These are phyloP conservation scores for Leptinotarsa juncta DNA, from an alignment of 2,888 invertebrate species.

Conservation along the genomic window DNA sequence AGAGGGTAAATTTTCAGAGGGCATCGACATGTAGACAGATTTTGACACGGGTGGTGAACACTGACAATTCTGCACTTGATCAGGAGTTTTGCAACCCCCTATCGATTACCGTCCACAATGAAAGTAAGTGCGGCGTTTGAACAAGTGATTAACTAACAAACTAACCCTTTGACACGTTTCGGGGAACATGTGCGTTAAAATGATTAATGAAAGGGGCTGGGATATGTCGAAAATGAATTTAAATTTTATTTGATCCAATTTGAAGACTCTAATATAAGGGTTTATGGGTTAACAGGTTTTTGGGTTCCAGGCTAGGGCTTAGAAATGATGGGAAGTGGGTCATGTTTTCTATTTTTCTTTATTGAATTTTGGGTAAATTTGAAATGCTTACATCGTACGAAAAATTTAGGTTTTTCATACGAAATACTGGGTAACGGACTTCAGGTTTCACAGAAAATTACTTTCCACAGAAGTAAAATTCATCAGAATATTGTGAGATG, in stretches of 20 bases:
- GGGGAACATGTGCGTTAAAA: constrained; percentile 49
- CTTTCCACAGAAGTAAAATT: no score
- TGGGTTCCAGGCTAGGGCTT: neutral
- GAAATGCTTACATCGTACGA: no score
- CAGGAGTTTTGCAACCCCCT: constrained; percentile 50
- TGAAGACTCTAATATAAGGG: neutral
- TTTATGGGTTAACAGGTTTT: constrained; percentile 8
- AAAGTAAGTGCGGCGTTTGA: constrained; percentile 36
- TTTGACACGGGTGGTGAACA: constrained; percentile 49
- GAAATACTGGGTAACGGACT: no score
- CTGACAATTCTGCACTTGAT: constrained; percentile 59
- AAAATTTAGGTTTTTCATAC: no score
- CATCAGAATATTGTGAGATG: no score
- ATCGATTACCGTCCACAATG: constrained; percentile 34
- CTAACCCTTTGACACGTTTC: constrained; percentile 53
- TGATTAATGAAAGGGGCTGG: constrained; percentile 17
- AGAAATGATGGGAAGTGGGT: neutral
- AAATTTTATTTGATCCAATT: constrained; percentile 18
- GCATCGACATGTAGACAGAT: constrained; percentile 48
- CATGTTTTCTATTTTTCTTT: no score
- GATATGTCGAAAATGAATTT: constrained; percentile 20
- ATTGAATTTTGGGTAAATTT: no score
- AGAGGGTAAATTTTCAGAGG: constrained; percentile 46
- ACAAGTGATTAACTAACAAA: constrained; percentile 46
- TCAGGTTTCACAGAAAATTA: no score